These are phyloP conservation scores for Nasonia vitripennis DNA, from an alignment of 1,140 invertebrate species.

Conservation along the genomic window DNA sequence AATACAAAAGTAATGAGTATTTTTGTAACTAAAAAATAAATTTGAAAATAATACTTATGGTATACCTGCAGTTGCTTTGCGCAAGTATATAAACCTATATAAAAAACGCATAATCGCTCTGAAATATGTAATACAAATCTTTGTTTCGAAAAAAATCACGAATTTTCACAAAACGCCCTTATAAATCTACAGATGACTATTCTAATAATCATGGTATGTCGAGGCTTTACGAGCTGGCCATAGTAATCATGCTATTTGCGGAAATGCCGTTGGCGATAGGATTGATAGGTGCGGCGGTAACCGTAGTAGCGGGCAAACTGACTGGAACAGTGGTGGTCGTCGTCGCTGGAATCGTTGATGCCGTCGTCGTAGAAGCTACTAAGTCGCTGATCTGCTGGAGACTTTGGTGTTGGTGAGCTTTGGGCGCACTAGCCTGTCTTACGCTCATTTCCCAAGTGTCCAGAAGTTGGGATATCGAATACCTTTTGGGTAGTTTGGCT, in stretches of 20 bases:
- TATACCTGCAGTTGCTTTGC: too few relatives aligned
- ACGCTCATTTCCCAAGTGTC: conserved; percentile 97
- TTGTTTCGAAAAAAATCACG: too few relatives aligned
- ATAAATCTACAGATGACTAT: neutral
- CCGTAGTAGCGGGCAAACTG: neutral
- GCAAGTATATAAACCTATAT: too few relatives aligned
- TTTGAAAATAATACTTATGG: too few relatives aligned
- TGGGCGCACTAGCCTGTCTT: conserved; percentile 87
- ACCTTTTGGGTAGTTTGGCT: conserved; percentile 85
- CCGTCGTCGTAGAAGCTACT: neutral
- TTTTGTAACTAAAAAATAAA: too few relatives aligned
- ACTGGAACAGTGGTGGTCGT: neutral
- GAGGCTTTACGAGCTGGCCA: neutral
- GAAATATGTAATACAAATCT: too few relatives aligned
- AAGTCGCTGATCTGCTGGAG: too few relatives aligned
- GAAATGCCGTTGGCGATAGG: conserved; percentile 14
- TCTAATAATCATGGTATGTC: neutral
- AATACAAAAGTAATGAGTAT: too few relatives aligned
- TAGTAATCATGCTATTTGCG: conserved; percentile 20
- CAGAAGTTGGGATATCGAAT: conserved; percentile 90
- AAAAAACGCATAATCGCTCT: too few relatives aligned
- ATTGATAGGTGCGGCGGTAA: neutral
- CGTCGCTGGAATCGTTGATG: neutral
- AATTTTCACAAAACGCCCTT: too few relatives aligned
- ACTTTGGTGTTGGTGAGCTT: conserved; percentile 13